phyloP scores from a whole-genome alignment of 1,140 invertebrate species.

The Oreohelix idahoensis region DNA sequence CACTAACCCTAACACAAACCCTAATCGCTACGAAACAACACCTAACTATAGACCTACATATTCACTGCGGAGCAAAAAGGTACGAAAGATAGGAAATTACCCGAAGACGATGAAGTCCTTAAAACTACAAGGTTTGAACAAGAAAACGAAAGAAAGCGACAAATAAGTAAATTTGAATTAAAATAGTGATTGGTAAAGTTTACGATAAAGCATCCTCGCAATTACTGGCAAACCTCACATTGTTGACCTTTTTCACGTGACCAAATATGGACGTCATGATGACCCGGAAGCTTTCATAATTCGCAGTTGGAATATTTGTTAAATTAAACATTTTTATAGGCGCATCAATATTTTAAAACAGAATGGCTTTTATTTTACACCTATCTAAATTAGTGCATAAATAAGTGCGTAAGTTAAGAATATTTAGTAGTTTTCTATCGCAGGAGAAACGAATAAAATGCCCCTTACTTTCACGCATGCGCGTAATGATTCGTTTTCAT shows the following conservation, averaged over 20 bases:
- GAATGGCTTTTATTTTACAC: not conserved
- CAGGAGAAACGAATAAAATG: not conserved
- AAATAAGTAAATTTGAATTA: too few species aligned
- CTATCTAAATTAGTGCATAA: not conserved
- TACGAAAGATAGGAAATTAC: too few species aligned
- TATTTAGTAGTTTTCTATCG: not conserved
- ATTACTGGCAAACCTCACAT: not conserved
- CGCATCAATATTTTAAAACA: not conserved
- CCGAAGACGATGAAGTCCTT: too few species aligned
- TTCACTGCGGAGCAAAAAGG: too few species aligned
- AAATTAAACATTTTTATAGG: not conserved
- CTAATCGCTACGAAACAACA: too few species aligned
- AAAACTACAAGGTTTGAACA: too few species aligned
- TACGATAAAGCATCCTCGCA: conserved; percentile 14
- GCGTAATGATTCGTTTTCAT: conserved; percentile 18
- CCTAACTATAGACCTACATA: too few species aligned
- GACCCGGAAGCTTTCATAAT: conserved; percentile 28
- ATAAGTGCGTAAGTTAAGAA: not conserved
- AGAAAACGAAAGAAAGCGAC: too few species aligned
- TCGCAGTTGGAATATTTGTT: conserved; percentile 10
- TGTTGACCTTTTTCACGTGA: conserved; percentile 18
- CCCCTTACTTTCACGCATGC: conserved; percentile 31
- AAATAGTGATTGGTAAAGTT: too few species aligned
- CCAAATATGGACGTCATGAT: conserved; percentile 35
- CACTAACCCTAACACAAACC: too few species aligned